phyloP scores from a whole-genome alignment of 2,797 vertebrate species.

The Poecilia picta region DNA sequence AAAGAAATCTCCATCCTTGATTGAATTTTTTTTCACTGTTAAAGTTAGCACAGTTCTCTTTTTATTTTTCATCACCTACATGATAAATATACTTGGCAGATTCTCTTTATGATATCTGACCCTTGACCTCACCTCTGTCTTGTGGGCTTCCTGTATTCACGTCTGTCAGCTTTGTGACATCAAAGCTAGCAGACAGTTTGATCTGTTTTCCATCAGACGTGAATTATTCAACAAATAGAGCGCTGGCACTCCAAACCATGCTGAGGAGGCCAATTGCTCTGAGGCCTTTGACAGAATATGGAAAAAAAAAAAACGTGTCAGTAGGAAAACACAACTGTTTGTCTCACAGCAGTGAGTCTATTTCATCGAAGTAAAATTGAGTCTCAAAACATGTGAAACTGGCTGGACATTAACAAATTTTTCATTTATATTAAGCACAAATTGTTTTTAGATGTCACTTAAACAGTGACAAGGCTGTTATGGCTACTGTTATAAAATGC shows the following conservation, averaged over 20 bases:
- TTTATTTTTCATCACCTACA: not conserved
- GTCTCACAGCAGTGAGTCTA: not conserved
- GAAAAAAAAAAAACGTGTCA: slow-evolving; percentile 19
- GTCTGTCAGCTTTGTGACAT: slow-evolving; percentile 34
- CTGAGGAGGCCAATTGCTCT: slow-evolving; percentile 29
- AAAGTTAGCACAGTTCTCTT: not conserved
- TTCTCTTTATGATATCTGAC: slow-evolving; percentile 16
- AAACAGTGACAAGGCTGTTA: not conserved
- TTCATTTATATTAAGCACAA: not conserved
- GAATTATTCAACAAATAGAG: slow-evolving; percentile 61
- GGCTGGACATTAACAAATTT: not conserved
- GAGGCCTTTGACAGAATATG: slow-evolving; percentile 39
- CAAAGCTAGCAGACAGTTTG: slow-evolving; percentile 30
- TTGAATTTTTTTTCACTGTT: not conserved
- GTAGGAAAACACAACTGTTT: slow-evolving; percentile 38
- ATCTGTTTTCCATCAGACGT: slow-evolving; percentile 41
- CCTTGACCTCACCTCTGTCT: slow-evolving; percentile 13
- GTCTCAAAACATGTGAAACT: not conserved
- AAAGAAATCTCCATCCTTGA: not conserved
- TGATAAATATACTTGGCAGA: not conserved
- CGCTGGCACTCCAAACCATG: slow-evolving; percentile 29
- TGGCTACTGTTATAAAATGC: not conserved
- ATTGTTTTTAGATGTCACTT: not conserved
- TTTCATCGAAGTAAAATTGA: slow-evolving; percentile 17
- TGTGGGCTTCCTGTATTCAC: slow-evolving; percentile 29